Conservation (phyloP, 2,113 vertebrate species). For the Barnardius zonarius region DNA sequence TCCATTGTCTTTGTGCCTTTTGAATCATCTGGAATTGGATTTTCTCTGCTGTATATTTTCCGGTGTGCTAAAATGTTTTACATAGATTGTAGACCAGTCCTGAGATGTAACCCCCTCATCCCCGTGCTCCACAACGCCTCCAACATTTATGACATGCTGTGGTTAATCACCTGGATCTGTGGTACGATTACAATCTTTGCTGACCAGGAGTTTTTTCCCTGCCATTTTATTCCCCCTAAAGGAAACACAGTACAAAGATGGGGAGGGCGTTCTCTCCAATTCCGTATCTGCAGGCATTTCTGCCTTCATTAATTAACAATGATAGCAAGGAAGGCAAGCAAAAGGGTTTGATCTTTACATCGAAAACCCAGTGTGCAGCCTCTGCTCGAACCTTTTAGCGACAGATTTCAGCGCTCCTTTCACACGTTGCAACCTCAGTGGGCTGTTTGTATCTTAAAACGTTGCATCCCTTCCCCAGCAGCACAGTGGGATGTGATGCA, state of each 20-base stretch:
- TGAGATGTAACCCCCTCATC: neutral
- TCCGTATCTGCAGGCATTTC: slow-evolving; percentile 27
- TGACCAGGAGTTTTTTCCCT: neutral
- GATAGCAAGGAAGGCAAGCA: slow-evolving; percentile 9
- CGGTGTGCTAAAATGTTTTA: neutral
- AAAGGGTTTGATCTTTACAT: slow-evolving; percentile 41
- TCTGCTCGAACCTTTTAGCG: neutral
- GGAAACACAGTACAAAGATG: neutral
- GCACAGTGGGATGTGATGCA: rapidly evolving
- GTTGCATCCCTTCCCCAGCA: neutral
- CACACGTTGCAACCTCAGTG: neutral
- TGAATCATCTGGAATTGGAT: slow-evolving; percentile 55
- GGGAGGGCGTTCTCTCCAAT: neutral
- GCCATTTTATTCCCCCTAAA: neutral
- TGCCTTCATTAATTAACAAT: slow-evolving; percentile 69
- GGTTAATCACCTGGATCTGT: neutral
- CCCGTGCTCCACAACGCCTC: neutral
- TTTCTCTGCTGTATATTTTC: slow-evolving; percentile 47
- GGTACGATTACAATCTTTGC: neutral
- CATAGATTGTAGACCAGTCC: neutral
- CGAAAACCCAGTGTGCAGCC: neutral
- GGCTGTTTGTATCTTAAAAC: neutral
- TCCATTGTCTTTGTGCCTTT: slow-evolving; percentile 62
- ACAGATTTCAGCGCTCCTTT: neutral
- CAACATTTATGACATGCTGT: rapidly evolving